Base-by-base conservation (phyloP, 2,113 vertebrate species). In the Proteles cristata region DNA sequence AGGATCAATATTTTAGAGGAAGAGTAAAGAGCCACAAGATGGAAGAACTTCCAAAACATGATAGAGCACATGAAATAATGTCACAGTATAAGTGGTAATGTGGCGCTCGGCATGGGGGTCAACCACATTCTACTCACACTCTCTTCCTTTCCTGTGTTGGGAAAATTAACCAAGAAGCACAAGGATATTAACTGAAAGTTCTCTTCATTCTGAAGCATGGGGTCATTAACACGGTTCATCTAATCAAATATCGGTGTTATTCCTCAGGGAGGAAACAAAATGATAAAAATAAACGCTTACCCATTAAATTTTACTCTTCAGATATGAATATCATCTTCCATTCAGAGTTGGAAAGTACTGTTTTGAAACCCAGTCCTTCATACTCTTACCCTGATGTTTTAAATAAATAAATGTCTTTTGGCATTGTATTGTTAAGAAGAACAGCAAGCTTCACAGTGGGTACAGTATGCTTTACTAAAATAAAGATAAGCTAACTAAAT, bases 331-430 rank as follows among this genome's bases (percentile, higher is more conserved):
- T 33, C 58, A 48, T 3, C 63, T 39, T 63, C 11, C 77, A 39
- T 95, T 77, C 39, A 91, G 15, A 63, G 28, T 10, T 33, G 89
- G 14, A 23, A 96, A 50, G 73, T 61, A 31, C 5, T 16, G 1
- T 79, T 97, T 95, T 93, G 19, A 93, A 96, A 93, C 96, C 6
- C 39, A 25, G 19, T 90, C 4, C 11, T 88, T 95, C 33, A 16
- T 1, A 31, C 39, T 96, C 16, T 4, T 5, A 71, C 90, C 73
- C 2, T n/a, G 11, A 79, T 23, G 11, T 31, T 82, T 92, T 90
- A 1, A 12, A 83, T 55, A 87, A 58, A 81, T 45, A 73, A 76
- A 94, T 82, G 0, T 9, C 16, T 73, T 76, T 53, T 2, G 2
- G 4, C 3, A 12, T 76, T 55, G n/a, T 88, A 28, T 35, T 33